Base-by-base conservation (phyloP, 2,888 invertebrate species). In the Spilosoma lubricipeda region DNA sequence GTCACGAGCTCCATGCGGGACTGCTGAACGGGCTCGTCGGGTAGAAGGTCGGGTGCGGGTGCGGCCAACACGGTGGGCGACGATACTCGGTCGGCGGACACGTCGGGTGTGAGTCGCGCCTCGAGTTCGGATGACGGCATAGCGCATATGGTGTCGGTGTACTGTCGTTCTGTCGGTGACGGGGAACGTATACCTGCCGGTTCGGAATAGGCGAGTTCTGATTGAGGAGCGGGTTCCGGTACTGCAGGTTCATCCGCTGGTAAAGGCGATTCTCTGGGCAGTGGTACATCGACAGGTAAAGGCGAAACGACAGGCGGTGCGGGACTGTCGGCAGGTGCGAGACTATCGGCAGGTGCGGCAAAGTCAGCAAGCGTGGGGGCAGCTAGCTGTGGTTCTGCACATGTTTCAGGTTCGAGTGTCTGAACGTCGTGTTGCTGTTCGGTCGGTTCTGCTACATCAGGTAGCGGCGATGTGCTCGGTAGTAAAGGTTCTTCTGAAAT, bases 1-100 rank as follows among this genome's bases (percentile, higher is more conserved):
- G 94, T 94, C 81, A 94, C 92, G 81, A 93, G 91, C 73, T 93
- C 94, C 72, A 88, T 82, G 75, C 89, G 91, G 73, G 85, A 77
- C 69, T 74, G 76, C 30, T 73, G 79, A 33, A 75, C 72, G 45
- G 87, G 89, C 79, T 90, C 89, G 36, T 92, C 93, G 33, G 94
- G 91, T 63, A 94, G 90, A 20, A 94, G 88, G 80, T 95, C 94
- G 72, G 95, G 94, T 15, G 94, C 88, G 74, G 90, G 90, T 39
- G 88, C 92, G 71, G 87, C 76, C 36, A 79, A 78, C 52, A 78
- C 65, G 63, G 15, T 18, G 5, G 79, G 74, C 18, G 70, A 68
- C 18, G 66, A 42, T 65, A 67, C 73, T 64, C 73, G 71, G 33
- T 66, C 71, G 36, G 45, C 23, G 42, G 74, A 56, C 20, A 48